Conservation (phyloP, 2,888 invertebrate species). For the Lutraria lutraria region DNA sequence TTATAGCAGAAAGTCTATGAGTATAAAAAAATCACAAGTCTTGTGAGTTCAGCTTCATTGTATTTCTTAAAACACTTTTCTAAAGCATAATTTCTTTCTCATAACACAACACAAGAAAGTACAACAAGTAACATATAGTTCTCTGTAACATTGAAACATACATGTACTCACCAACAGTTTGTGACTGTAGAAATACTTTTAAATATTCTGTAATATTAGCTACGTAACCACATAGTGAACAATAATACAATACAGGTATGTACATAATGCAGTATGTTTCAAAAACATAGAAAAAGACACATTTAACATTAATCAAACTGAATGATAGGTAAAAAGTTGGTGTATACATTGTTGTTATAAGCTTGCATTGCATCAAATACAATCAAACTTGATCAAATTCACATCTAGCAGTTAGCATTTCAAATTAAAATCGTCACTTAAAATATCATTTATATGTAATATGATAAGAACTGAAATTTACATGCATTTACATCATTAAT, state of each 20-base stretch:
- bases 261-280: not conserved
- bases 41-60: not conserved
- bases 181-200: not conserved
- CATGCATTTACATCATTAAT: too few species aligned
- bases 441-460: too few species aligned
- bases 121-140: not conserved
- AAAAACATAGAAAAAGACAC: too few species aligned
- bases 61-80: not conserved
- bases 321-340: too few species aligned
- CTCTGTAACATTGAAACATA: not conserved
- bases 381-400: too few species aligned
- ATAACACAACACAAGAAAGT: not conserved
- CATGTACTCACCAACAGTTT: not conserved
- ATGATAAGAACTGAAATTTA: too few species aligned
- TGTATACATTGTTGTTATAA: too few species aligned
- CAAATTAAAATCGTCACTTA: too few species aligned
- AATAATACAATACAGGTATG: not conserved
- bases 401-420: too few species aligned
- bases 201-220: not conserved
- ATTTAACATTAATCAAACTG: too few species aligned
- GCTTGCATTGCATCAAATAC: too few species aligned
- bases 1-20: too few species aligned
- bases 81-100: not conserved
- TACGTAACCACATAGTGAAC: not conserved
- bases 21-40: not conserved